phyloP scores from a whole-genome alignment of 2,888 invertebrate species.

The Mesorhabditis belari region DNA sequence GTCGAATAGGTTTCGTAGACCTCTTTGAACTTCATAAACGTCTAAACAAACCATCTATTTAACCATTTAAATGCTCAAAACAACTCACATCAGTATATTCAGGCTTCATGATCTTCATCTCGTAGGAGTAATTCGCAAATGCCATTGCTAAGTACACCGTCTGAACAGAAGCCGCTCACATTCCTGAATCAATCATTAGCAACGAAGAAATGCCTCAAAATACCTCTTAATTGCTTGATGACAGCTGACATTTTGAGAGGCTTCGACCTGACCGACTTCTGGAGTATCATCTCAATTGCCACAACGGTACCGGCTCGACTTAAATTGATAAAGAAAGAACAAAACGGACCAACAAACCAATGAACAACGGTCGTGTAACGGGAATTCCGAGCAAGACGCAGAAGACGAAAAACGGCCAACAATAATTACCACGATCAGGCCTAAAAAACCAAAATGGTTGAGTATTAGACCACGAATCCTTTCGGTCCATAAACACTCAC shows the following conservation, averaged over 20 bases:
- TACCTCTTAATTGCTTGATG: background rate
- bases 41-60: background rate
- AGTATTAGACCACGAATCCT: background rate
- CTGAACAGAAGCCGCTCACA: background rate
- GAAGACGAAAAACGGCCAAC: conserved; percentile 8
- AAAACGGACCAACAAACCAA: conserved; percentile 14
- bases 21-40: background rate
- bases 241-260: background rate
- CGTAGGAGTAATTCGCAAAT: background rate
- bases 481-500: background rate
- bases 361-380: conserved; percentile 10
- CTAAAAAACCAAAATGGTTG: background rate
- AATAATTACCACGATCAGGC: conserved; percentile 13
- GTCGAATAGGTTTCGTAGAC: background rate
- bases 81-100: background rate
- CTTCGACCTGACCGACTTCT: background rate
- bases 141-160: background rate
- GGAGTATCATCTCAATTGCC: background rate
- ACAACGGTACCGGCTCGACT: background rate
- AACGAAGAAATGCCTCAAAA: background rate
- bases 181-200: background rate
- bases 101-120: background rate
- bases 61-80: too few relatives aligned
- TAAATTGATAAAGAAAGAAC: conserved; percentile 1
- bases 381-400: conserved; percentile 6